Conservation (phyloP, 2,113 vertebrate genomes). For the Sapayoa aenigma region DNA sequence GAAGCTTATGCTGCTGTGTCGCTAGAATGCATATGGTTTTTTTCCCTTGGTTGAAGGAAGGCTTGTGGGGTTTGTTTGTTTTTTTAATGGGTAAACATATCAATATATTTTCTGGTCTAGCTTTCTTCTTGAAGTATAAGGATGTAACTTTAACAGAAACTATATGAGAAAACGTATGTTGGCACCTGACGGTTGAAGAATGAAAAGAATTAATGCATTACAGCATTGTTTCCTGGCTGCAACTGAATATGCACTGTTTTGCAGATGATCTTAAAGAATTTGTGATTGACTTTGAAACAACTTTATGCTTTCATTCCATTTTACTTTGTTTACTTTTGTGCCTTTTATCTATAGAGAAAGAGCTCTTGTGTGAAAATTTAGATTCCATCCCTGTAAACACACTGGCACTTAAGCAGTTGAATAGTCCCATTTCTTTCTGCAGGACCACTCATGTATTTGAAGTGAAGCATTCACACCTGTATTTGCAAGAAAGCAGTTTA, state of each 20-base stretch:
- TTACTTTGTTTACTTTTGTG: background rate
- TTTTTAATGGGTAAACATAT: background rate
- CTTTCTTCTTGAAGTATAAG: background rate
- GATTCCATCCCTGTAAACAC: background rate
- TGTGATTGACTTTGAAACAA: background rate
- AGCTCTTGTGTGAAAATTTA: background rate
- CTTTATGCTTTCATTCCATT: background rate
- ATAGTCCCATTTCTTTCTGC: background rate
- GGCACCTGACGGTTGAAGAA: background rate
- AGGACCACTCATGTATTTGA: background rate
- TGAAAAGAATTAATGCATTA: background rate
- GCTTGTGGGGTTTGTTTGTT: background rate
- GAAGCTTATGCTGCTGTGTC: background rate
- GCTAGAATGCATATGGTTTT: background rate
- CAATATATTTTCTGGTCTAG: background rate
- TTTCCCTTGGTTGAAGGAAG: background rate
- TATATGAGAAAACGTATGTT: background rate
- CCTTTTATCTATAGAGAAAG: background rate
- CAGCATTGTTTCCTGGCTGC: background rate
- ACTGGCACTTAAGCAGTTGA: background rate
- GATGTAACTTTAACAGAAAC: background rate
- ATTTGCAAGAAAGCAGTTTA: background rate
- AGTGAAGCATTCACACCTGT: background rate
- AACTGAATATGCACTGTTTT: background rate
- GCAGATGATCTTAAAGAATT: background rate